Conservation (phyloP, 2,888 invertebrate genomes). For the Ethmia dodecea region DNA sequence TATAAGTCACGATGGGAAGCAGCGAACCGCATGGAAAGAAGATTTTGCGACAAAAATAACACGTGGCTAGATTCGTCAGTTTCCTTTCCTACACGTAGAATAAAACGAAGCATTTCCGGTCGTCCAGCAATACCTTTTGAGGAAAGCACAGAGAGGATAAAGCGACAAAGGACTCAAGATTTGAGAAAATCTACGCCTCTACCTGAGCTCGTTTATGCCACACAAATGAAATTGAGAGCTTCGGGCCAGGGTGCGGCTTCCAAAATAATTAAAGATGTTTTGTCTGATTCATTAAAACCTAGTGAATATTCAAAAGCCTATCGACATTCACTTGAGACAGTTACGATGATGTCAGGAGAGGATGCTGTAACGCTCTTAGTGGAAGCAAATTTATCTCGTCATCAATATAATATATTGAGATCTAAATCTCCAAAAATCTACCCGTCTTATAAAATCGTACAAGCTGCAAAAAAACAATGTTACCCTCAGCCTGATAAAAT, state of each 20-base stretch:
- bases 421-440: no score
- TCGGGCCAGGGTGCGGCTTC: not conserved
- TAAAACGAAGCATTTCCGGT: slow-evolving; percentile 6
- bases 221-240: not conserved
- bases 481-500: no score
- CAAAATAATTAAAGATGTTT: not conserved
- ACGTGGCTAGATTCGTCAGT: slow-evolving; percentile 2
- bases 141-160: not conserved
- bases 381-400: no score
- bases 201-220: slow-evolving; percentile 6
- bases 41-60: slow-evolving; percentile 6
- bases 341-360: no score
- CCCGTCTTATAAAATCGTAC: no score
- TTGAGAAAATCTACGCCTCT: slow-evolving; percentile 14
- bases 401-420: no score
- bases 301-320: no score
- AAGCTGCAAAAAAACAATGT: no score
- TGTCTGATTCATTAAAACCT: no score
- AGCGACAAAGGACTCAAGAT: slow-evolving; percentile 11
- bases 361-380: no score
- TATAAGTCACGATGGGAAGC: slow-evolving; percentile 1
- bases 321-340: no score
- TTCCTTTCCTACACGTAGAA: not conserved
- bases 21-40: slow-evolving; percentile 2
- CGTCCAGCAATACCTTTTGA: slow-evolving; percentile 14